Conservation (phyloP, 2,113 vertebrate genomes). For the Propithecus coquereli region DNA sequence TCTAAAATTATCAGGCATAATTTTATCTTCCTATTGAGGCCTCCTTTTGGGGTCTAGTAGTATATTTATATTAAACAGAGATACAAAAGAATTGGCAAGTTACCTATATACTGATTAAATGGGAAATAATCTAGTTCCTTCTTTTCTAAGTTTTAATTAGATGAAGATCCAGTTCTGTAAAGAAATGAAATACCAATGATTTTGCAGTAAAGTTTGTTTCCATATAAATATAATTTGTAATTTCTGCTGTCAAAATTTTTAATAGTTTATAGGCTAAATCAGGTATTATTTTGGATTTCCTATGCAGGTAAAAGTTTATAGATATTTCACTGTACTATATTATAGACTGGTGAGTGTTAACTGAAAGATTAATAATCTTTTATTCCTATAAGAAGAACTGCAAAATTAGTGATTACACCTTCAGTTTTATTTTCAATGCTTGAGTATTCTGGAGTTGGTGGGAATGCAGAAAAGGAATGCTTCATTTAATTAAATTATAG, state of each 20-base stretch:
- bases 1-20: conserved; percentile 21
- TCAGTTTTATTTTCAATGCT: conserved; percentile 1
- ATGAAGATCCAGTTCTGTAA: conserved; percentile 7
- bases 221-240: conserved; percentile 34
- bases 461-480: not conserved
- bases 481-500: conserved; percentile 25
- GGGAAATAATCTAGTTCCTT: conserved; percentile 13
- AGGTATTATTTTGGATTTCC: conserved; percentile 17
- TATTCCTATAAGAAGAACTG: conserved; percentile 4
- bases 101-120: not conserved
- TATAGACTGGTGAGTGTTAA: not conserved
- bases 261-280: conserved; percentile 46
- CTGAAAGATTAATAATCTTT: conserved; percentile 51
- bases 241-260: conserved; percentile 35
- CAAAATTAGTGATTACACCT: conserved; percentile 25
- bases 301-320: not conserved
- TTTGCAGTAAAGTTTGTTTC: conserved; percentile 12
- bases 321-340: not conserved
- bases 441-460: not conserved
- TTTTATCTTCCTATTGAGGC: not conserved
- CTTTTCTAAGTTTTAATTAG: conserved; percentile 57
- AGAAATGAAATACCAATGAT: conserved; percentile 34
- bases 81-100: not conserved
- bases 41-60: not conserved
- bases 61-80: not conserved